Conservation (phyloP, 1,140 invertebrate species). For the Arion vulgaris region DNA sequence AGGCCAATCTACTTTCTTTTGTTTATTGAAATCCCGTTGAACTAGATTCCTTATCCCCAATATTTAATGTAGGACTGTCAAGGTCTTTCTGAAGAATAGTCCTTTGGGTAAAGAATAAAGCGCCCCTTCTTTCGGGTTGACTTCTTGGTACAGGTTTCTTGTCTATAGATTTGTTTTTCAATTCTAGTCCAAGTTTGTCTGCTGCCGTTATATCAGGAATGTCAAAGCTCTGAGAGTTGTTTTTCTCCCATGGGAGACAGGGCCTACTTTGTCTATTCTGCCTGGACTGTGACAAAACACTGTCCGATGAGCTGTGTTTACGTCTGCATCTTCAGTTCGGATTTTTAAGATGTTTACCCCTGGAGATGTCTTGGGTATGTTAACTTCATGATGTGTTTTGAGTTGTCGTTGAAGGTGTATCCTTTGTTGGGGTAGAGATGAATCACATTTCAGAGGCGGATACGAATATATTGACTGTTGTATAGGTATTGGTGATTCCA, state of each 20-base stretch:
- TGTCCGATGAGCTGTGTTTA: background rate
- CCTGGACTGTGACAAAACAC: background rate
- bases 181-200: background rate
- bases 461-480: background rate
- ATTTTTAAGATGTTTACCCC: background rate
- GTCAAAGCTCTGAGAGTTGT: background rate
- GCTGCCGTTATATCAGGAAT: slow-evolving; percentile 11
- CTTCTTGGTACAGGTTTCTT: background rate
- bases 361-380: background rate
- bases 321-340: background rate
- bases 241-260: slow-evolving; percentile 4
- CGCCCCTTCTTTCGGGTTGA: slow-evolving; percentile 21
- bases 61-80: background rate
- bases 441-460: background rate
- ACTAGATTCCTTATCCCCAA: background rate
- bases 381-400: background rate
- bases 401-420: background rate
- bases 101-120: slow-evolving; percentile 31
- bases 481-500: background rate
- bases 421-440: background rate
- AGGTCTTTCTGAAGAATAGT: slow-evolving; percentile 10
- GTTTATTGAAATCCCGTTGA: background rate
- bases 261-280: background rate
- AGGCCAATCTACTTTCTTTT: background rate
- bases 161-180: background rate